Evolutionary conservation across 2,113 vertebrate species (phyloP).

Genomic region (Danionella cerebrum): DNA sequence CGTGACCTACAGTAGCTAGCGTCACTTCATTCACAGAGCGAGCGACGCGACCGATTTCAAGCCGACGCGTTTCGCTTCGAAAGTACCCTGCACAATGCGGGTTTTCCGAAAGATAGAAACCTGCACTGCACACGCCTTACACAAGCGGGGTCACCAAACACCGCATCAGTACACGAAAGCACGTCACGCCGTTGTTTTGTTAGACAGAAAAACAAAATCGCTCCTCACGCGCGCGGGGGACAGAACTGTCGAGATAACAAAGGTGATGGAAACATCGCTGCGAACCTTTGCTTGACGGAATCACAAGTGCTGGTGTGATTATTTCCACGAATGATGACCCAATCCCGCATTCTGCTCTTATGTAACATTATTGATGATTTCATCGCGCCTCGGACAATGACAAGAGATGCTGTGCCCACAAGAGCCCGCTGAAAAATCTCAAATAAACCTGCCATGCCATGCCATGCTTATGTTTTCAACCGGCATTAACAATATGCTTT

Average conservation of each 20-base stretch:
- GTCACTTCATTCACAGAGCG: background rate
- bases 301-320: background rate
- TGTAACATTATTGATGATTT: constrained; percentile 51
- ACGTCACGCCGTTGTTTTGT: too few species aligned
- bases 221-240: background rate
- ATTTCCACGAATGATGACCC: background rate
- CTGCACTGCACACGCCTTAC: too few species aligned
- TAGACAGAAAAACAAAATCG: too few species aligned
- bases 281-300: background rate
- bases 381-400: constrained; percentile 35
- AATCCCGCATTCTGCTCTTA: constrained; percentile 40
- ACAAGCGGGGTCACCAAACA: too few species aligned
- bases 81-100: background rate
- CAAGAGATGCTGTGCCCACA: background rate
- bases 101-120: background rate
- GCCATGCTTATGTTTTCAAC: too few species aligned
- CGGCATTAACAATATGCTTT: too few species aligned
- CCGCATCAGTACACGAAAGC: too few species aligned
- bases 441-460: too few species aligned
- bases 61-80: background rate
- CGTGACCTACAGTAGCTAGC: background rate
- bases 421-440: too few species aligned
- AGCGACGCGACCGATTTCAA: background rate
- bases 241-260: constrained; percentile 1
- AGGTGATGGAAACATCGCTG: background rate